These are phyloP conservation scores for Melanostoma scalare DNA, from an alignment of 2,888 invertebrate genomes.

Conservation along the genomic window DNA sequence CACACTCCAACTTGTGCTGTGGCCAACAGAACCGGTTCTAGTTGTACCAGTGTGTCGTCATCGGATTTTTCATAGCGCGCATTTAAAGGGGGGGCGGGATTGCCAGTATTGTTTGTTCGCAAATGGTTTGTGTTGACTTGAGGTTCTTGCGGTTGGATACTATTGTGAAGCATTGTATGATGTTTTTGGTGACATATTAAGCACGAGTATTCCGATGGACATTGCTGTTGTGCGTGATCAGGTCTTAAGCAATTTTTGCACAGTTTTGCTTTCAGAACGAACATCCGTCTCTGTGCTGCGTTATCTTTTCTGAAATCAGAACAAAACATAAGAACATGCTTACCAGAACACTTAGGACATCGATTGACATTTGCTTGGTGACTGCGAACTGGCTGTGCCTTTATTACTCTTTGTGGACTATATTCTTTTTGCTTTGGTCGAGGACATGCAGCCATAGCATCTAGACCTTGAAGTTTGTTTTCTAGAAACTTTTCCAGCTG, in stretches of 20 bases:
- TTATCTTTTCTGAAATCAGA: neutral
- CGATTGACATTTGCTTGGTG: neutral
- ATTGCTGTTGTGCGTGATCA: neutral
- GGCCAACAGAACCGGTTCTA: conserved; percentile 34
- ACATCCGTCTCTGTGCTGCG: no score
- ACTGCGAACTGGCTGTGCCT: neutral
- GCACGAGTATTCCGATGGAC: neutral
- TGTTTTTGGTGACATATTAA: conserved; percentile 8
- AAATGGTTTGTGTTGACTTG: no score
- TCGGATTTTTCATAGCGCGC: neutral
- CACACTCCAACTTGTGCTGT: conserved; percentile 40
- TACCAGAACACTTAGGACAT: conserved; percentile 10
- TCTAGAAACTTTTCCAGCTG: conserved; percentile 33
- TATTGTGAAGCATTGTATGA: neutral
- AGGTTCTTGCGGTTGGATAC: no score
- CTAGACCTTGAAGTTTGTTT: conserved; percentile 51
- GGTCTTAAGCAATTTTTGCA: conserved; percentile 4
- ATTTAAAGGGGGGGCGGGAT: neutral
- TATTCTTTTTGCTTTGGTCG: neutral
- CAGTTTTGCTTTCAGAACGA: neutral
- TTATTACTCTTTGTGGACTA: neutral
- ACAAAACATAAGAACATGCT: neutral
- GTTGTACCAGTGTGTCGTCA: neutral
- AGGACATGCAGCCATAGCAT: conserved; percentile 27
- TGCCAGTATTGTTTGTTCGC: no score